Percentiles rank a stretch among this genome's conserved stretches.
These are phyloP conservation scores for Cynopterus brachyotis DNA, from an alignment of 2,113 vertebrate genomes.

Conservation along the genomic window DNA sequence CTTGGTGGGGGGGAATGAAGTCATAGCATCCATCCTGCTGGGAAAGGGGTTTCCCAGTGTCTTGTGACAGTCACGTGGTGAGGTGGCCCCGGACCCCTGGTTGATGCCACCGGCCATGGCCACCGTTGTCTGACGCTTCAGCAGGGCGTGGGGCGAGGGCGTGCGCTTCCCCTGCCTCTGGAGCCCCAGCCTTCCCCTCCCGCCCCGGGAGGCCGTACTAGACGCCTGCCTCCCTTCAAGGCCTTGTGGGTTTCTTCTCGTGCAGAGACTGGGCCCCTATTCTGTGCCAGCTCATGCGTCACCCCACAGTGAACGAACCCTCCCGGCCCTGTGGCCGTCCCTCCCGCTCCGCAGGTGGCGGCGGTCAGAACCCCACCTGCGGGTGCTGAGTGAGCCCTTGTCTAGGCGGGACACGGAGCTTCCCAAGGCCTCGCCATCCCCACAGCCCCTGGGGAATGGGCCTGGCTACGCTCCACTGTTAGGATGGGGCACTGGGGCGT, in stretches of 20 bases:
- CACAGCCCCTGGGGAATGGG: rapidly evolving
- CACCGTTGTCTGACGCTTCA: rapidly evolving
- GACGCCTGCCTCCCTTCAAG: not conserved
- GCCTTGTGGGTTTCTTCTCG: not conserved
- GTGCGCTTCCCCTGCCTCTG: not conserved
- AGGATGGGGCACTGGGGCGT: not conserved
- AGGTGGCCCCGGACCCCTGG: no score
- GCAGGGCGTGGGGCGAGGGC: not conserved
- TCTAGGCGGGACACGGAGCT: not conserved
- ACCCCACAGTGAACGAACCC: not conserved
- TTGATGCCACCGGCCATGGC: rapidly evolving
- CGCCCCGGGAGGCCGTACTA: not conserved
- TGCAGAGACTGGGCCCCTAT: not conserved
- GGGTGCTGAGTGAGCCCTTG: rapidly evolving
- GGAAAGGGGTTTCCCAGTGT: not conserved
- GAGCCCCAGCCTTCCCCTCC: not conserved
- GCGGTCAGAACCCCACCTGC: rapidly evolving
- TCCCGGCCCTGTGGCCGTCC: not conserved
- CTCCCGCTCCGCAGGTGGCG: not conserved
- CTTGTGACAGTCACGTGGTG: rapidly evolving
- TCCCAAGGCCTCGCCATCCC: rapidly evolving
- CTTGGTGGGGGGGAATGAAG: not conserved
- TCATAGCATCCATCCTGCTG: rapidly evolving
- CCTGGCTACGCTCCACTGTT: no score
- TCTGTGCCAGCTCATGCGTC: not conserved